Evolutionary conservation across 2,797 vertebrate genomes (phyloP).

Genomic region (Melanotaenia parkinsoni): DNA sequence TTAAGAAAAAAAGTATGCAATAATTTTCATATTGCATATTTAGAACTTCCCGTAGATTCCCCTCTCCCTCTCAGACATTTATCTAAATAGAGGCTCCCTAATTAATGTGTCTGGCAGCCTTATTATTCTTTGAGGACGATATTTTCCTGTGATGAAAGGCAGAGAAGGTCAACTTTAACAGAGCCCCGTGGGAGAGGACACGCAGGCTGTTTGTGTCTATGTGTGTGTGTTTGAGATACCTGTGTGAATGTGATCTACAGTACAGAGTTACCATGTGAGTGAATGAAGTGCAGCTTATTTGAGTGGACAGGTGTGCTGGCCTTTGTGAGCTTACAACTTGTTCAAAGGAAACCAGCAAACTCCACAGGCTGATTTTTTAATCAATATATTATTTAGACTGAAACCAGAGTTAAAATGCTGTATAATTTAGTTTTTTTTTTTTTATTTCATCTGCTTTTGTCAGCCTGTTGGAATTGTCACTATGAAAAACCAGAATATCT

Average conservation of each 20-base stretch:
- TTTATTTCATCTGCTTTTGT: background rate
- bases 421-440: too few species aligned
- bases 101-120: conserved; percentile 93
- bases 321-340: conserved; percentile 8
- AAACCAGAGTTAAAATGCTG: background rate
- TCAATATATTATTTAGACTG: background rate
- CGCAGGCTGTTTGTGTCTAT: conserved; percentile 25
- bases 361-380: background rate
- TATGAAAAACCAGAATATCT: background rate
- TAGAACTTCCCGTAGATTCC: conserved; percentile 76
- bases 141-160: conserved; percentile 77
- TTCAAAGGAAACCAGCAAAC: conserved; percentile 8
- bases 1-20: conserved; percentile 60
- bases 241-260: conserved; percentile 19
- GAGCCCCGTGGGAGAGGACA: conserved; percentile 71
- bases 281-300: conserved; percentile 3
- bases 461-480: background rate
- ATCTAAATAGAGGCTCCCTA: conserved; percentile 91
- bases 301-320: background rate
- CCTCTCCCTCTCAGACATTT: conserved; percentile 82
- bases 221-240: conserved; percentile 19
- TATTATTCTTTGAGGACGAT: conserved; percentile 87
- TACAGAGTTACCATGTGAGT: conserved; percentile 11
- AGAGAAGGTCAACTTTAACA: conserved; percentile 83
- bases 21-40: conserved; percentile 89